Base-by-base conservation (phyloP, 2,888 invertebrate species). In the Drepanosiphum platanoidis region DNA sequence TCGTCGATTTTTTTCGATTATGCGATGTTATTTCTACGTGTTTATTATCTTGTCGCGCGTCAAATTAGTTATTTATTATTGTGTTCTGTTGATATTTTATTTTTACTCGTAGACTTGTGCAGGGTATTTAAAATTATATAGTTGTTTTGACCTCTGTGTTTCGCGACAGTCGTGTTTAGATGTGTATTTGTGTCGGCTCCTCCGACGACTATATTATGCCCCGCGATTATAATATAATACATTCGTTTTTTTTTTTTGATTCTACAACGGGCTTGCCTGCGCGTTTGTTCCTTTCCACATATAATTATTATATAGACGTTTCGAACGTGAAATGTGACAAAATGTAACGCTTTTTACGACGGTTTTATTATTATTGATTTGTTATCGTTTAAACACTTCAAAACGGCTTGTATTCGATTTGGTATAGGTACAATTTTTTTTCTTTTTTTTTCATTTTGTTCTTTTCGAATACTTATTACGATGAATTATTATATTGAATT, bases 91-190 rank as follows among this genome's bases (percentile, higher is more conserved):
- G 5, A n/a, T 66, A 66, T 66, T 77, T 77, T 84, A 52, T 75
- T 77, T 84, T 52, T 77, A 77, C 77, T 84, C 68, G 77, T 84
- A 84, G 84, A 77, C 68, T 77, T 84, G 77, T 84, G 84, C 84
- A 84, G 84, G 84, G 84, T 84, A 84, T 84, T 84, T 39, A 58
- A 77, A 64, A 75, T 64, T 64, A 46, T 68, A 32, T 66, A 78
- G 22, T 42, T 64, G 27, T 34, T 64, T 27, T 36, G 7, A 61
- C 61, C 61, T 18, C 11, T 77, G n/a, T 61, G n/a, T 61, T 61
- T 52, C 32, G 34, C n/a, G n/a, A n/a, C n/a, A n/a, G n/a, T n/a
- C n/a, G n/a, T n/a, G n/a, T n/a, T n/a, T n/a, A n/a, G n/a, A n/a
- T n/a, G n/a, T n/a, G n/a, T n/a, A n/a, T n/a, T n/a, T n/a, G n/a